Conservation (phyloP, 2,797 vertebrate species). For the Lutjanus argentimaculatus region DNA sequence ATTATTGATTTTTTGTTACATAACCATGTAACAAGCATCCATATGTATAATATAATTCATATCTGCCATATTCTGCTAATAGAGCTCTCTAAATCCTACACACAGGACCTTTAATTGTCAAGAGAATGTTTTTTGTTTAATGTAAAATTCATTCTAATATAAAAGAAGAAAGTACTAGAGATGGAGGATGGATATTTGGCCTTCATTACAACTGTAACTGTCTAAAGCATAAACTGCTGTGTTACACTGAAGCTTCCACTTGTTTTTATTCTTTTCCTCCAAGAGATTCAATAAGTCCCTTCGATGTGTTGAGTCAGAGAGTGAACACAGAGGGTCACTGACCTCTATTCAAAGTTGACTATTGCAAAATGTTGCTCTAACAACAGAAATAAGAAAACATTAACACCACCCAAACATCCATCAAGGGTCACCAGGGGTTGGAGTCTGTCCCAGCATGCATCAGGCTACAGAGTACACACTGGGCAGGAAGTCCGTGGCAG, state of each 20-base stretch:
- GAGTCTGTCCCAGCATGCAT: conserved; percentile 1
- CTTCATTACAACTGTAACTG: not conserved
- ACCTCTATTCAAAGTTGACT: not conserved
- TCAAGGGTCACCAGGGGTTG: not conserved
- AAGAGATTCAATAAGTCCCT: not conserved
- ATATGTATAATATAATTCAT: too few species aligned
- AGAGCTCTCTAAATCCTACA: too few species aligned
- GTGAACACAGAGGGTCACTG: not conserved
- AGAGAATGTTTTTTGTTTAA: not conserved
- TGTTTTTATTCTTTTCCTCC: not conserved
- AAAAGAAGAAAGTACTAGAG: not conserved
- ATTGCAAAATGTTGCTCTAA: not conserved
- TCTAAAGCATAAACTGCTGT: not conserved
- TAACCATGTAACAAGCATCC: too few species aligned
- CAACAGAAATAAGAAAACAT: not conserved
- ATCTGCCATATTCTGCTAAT: too few species aligned
- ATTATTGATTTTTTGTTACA: too few species aligned
- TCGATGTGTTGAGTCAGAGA: not conserved
- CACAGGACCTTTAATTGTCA: not conserved
- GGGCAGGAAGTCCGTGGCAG: not conserved
- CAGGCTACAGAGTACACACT: too few species aligned
- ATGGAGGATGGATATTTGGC: not conserved
- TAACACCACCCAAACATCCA: not conserved
- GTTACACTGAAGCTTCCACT: not conserved
- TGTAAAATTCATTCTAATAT: not conserved